A percentile compares a stretch with the other conserved stretches of the same genome.
Conservation (phyloP, 2,888 invertebrate species). For the Hypolimnas misippus region DNA sequence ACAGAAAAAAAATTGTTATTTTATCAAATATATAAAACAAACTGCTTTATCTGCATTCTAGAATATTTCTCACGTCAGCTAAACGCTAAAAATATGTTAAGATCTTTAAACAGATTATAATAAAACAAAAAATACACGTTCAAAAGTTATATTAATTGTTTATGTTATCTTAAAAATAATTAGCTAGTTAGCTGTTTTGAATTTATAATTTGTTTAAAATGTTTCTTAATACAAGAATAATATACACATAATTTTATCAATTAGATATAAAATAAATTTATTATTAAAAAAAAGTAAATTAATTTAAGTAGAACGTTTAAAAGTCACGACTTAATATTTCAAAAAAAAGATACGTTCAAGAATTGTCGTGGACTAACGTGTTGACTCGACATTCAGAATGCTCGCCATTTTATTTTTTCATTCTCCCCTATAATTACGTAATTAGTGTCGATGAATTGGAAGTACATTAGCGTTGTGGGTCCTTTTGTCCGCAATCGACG, state of each 20-base stretch:
- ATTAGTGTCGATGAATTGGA: constrained; percentile 81
- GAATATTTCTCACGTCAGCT: constrained; percentile 27
- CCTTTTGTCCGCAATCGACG: constrained; percentile 72
- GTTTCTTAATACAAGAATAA: constrained; percentile 12
- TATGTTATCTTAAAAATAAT: constrained; percentile 28
- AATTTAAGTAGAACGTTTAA: neutral
- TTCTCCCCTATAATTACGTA: constrained; percentile 79
- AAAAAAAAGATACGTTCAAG: constrained; percentile 58
- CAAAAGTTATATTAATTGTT: constrained; percentile 15
- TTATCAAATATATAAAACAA: constrained; percentile 14
- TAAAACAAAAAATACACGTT: constrained; percentile 23
- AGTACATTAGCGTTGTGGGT: constrained; percentile 72
- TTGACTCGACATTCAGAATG: constrained; percentile 72
- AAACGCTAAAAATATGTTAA: constrained; percentile 22
- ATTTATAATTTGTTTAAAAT: constrained; percentile 17
- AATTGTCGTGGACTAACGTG: constrained; percentile 77
- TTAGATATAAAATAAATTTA: neutral
- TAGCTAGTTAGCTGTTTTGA: constrained; percentile 19
- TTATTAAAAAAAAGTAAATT: neutral
- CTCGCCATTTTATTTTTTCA: constrained; percentile 71
- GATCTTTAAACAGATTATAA: constrained; percentile 19
- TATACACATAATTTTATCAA: neutral
- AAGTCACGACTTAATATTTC: constrained; percentile 68
- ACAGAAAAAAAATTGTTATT: constrained; percentile 11
- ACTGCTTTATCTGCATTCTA: constrained; percentile 21